Conservation (phyloP, 1,140 invertebrate species). For the Magallana ariakensis region DNA sequence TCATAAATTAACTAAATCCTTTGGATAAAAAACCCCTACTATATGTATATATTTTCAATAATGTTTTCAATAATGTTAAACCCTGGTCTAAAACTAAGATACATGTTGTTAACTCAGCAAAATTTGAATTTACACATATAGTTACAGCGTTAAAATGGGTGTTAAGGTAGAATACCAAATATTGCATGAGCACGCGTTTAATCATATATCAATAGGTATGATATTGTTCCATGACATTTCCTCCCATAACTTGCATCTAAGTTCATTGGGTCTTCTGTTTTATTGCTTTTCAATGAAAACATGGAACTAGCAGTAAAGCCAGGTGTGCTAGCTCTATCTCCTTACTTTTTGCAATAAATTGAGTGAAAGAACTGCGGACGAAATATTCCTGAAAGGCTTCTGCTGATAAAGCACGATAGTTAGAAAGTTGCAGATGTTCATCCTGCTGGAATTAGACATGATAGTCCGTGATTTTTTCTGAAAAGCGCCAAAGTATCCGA, state of each 20-base stretch:
- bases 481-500: background rate
- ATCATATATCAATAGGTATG: slow-evolving; percentile 18
- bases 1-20: too few relatives aligned
- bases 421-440: slow-evolving; percentile 9
- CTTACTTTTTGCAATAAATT: slow-evolving; percentile 35
- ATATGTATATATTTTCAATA: too few relatives aligned
- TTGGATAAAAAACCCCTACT: too few relatives aligned
- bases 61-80: too few relatives aligned
- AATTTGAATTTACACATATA: background rate
- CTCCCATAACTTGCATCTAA: slow-evolving; percentile 25
- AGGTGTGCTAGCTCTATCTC: background rate
- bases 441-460: background rate
- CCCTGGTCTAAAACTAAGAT: too few relatives aligned
- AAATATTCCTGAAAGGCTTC: slow-evolving; percentile 21
- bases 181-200: background rate
- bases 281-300: slow-evolving; percentile 37
- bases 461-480: background rate
- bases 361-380: background rate
- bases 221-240: slow-evolving; percentile 2
- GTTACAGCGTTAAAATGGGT: background rate
- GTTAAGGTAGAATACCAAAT: slow-evolving; percentile 3
- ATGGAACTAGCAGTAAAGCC: slow-evolving; percentile 18
- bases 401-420: slow-evolving; percentile 17
- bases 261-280: slow-evolving; percentile 1
- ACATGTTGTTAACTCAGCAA: background rate